Evolutionary conservation across 2,113 vertebrate genomes (phyloP).

Genomic region (Herpailurus yagouaroundi): DNA sequence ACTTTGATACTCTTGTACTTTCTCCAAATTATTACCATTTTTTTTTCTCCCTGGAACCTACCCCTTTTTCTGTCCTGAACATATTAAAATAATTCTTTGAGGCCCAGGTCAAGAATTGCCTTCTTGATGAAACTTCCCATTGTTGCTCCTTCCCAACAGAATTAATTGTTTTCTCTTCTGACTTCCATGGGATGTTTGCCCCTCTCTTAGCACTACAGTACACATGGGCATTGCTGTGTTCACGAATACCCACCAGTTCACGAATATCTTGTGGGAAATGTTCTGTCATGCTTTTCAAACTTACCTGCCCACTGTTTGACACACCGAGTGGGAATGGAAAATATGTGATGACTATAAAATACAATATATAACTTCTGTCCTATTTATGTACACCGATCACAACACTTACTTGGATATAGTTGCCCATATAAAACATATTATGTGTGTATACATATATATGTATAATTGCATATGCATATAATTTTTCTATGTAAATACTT

Average conservation of each 20-base stretch:
- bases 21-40: background rate
- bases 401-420: background rate
- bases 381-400: background rate
- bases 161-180: background rate
- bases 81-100: background rate
- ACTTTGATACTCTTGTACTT: background rate
- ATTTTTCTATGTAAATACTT: background rate
- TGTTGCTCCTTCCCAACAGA: background rate
- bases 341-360: background rate
- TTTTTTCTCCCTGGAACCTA: background rate
- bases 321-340: background rate
- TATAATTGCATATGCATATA: background rate
- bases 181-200: background rate
- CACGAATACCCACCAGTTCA: background rate
- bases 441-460: background rate
- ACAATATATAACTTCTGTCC: background rate
- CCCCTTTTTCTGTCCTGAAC: background rate
- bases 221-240: background rate
- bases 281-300: background rate
- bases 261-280: background rate
- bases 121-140: background rate
- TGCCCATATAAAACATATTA: background rate
- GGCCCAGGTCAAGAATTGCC: background rate
- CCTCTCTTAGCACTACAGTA: background rate
- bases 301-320: background rate